Percentiles rank a stretch among this genome's conserved stretches.
phyloP scores from a whole-genome alignment of 1,140 invertebrate genomes.

The Cotesia vestalis region DNA sequence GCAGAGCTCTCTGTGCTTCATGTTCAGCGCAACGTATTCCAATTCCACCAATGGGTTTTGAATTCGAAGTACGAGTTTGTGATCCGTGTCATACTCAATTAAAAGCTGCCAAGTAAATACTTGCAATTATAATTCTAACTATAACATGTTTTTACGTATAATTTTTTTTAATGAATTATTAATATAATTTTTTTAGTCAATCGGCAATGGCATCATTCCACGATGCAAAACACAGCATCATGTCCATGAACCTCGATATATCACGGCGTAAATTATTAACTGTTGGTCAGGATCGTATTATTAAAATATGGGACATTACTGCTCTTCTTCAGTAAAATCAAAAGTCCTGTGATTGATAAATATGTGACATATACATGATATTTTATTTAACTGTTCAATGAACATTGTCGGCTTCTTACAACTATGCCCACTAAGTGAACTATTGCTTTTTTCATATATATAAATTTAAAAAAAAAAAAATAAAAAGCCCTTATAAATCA shows the following conservation, averaged over 20 bases:
- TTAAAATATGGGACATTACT: constrained; percentile 87
- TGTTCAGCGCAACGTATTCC: constrained; percentile 89
- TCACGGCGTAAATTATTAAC: constrained; percentile 85
- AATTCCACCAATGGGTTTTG: constrained; percentile 96
- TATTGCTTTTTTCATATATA: not conserved
- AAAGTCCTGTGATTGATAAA: constrained; percentile 14
- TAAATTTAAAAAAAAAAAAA: too few species aligned
- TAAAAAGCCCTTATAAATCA: not conserved
- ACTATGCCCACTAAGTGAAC: too few species aligned
- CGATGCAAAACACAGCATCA: constrained; percentile 92
- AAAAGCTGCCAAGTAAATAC: constrained; percentile 84
- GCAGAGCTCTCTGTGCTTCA: constrained; percentile 90
- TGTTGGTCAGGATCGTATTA: constrained; percentile 91
- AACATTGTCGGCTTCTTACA: constrained; percentile 1
- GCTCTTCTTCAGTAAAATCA: constrained; percentile 65
- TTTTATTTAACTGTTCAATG: not conserved
- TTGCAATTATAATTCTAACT: not conserved
- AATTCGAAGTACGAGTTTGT: constrained; percentile 96
- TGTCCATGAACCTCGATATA: constrained; percentile 90
- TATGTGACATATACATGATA: constrained; percentile 11
- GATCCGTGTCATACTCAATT: constrained; percentile 87
- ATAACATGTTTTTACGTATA: not conserved
- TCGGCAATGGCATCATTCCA: constrained; percentile 92
- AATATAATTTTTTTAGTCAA: constrained; percentile 69
- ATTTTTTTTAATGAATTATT: constrained; percentile 8